Base-by-base conservation (phyloP, 2,888 invertebrate genomes). In the Linnaemya vulpina region DNA sequence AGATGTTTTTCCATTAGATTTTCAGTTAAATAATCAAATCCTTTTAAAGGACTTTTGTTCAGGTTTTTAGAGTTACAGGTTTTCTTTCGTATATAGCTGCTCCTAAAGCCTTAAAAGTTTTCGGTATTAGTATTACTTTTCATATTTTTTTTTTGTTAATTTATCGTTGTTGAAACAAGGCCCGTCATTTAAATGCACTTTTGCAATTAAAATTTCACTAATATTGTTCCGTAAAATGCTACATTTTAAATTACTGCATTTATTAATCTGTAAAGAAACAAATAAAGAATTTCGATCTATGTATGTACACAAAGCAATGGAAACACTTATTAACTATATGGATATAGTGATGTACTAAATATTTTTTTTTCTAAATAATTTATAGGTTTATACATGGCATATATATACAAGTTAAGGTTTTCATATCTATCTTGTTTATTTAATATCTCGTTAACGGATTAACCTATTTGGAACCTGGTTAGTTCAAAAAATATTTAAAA, bases 31-130 rank as follows among this genome's bases (percentile, higher is more conserved):
- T 70, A 76, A 55, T 49, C 55, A 63, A 76, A 53, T 76, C 75
- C 81, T 82, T 76, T 76, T 25, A 20, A 82, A 82, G 81, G 81
- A 20, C 22, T 76, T n/a, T 30, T 40, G 3, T 71, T 82, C 76
- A 76, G 82, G 76, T 82, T 70, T 76, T 62, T 15, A 63, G 40
- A 40, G 63, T 76, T 82, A 40, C 70, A 51, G 25, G 25, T 49
- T 76, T 58, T 55, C 22, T 10, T 51, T 65, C 71, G 71, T 83
- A 77, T 83, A 83, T 83, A 35, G 55, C 25, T 40, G 70, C 63
- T 76, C 58, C 17, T 77, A 77, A 83, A 83, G 71, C 76, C 58
- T 51, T 76, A 22, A 20, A 17, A 58, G 51, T 65, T 55, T 80
- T 38, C 35, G 13, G n/a, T 65, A 35, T 49, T 58, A 4, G 20